Evolutionary conservation across 2,113 vertebrate genomes (phyloP), one percentile per base, ranked within the genome.

Genomic region (Phasianus colchicus): DNA sequence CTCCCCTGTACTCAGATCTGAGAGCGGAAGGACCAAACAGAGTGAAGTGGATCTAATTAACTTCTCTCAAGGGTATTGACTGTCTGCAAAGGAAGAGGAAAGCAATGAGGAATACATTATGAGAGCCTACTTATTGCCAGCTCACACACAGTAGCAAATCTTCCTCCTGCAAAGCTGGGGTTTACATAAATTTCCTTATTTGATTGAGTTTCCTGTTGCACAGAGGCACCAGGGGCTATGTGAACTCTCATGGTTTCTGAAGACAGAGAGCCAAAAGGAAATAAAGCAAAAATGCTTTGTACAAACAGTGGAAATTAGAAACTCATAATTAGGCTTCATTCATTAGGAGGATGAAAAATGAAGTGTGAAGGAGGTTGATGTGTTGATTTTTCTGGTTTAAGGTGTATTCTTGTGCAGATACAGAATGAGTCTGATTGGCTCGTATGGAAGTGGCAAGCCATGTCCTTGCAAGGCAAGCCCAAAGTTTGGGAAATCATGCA

Each of bases 1-100:
- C 89, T 95, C 80, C 88, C 88, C 92, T 50, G 69, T 6, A 93
- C 61, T 90, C 90, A 75, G 93, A 27, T 14, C 48, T 93, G 69
- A 7, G 80, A 88, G 86, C 50, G 36, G 76, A 66, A 83, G 94
- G 92, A 95, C 94, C 95, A 86, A 92, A 67, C 94, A 90, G 91
- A 96, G 93, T 94, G 94, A 93, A 95, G 94, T 90, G 2, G 95
- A 95, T 96, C 95, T 97, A 95, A 96, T 96, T 96, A 97, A 95
- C 91, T 96, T 91, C 87, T 97, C 96, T 92, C 95, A 81, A 84
- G 95, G 93, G 96, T 95, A 93, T 94, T 95, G 95, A 94, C 94
- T 90, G 95, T 86, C 92, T 95, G 93, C 80, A 88, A 64, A 97
- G 90, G 88, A 94, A 95, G 88, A 81, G 88, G 77, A 78, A 93